Base-by-base conservation (phyloP, 2,888 invertebrate genomes). In the Lepidocyrtinus sp. region DNA sequence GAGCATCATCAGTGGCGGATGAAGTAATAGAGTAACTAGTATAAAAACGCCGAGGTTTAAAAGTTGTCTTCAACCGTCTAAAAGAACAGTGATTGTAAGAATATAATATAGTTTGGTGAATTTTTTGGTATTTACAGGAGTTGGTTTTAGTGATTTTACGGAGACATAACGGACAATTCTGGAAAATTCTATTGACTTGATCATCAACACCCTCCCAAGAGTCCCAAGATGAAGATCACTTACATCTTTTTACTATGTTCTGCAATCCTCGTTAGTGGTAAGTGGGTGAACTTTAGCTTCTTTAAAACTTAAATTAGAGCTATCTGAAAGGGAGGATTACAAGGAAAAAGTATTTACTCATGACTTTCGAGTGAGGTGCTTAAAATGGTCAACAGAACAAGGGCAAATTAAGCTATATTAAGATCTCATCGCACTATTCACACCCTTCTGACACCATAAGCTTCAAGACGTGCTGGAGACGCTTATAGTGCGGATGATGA, bases 221-320 rank as follows among this genome's bases (percentile, higher is more conserved):
- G 36, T 5, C 36, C 1, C 68, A 69, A 2, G n/a, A 73, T 73
- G 73, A 73, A 65, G 65, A 21, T 65, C 21, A 1, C 21, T n/a
- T 64, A 55, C 64, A 19, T 55, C 25, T 15, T 73, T 0, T 55
- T 64, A 21, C 27, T 73, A 15, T 73, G 73, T 21, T 73, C 50
- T 27, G 64, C 15, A 15, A 46, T 73, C n/a, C 21, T 73, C 46
- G 64, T 59, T 7, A 65, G 5, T 36, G 36, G 36, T 36, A 36
- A 36, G 36, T 12, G 5, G 5, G 12, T 36, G 12, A 36, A 7
- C 12, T 36, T 36, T 36, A n/a, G n/a, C n/a, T n/a, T n/a, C n/a
- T n/a, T n/a, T n/a, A n/a, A n/a, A n/a, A n/a, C n/a, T n/a, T n/a
- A n/a, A n/a, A n/a, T n/a, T n/a, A n/a, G n/a, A n/a, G n/a, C n/a